A percentile compares a stretch with the other conserved stretches of the same genome.
Evolutionary conservation across 1,140 invertebrate genomes (phyloP).

Genomic region (Bombus cullumanus): DNA sequence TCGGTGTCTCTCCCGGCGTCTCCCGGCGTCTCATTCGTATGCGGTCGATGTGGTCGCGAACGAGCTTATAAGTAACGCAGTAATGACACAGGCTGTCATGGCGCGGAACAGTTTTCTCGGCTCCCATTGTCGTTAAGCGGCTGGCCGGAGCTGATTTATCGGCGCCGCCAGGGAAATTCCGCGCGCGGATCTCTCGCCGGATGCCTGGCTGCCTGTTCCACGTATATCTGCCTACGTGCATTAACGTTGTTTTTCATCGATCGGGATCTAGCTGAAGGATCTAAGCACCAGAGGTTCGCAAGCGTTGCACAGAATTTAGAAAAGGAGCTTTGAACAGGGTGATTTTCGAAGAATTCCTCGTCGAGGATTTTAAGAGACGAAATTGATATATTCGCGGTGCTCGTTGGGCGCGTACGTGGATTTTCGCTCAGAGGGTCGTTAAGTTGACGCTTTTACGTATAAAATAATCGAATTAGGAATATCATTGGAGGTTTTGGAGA

Average conservation of each 20-base stretch:
- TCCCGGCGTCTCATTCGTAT: slow-evolving; percentile 72
- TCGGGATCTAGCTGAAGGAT: neutral
- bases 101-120: slow-evolving; percentile 75
- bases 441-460: too few relatives aligned
- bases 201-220: slow-evolving; percentile 53
- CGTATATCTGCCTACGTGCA: slow-evolving; percentile 58
- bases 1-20: neutral
- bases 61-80: slow-evolving; percentile 78
- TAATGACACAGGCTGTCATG: slow-evolving; percentile 79
- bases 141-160: slow-evolving; percentile 72
- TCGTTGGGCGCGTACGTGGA: too few relatives aligned
- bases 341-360: neutral
- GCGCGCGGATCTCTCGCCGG: slow-evolving; percentile 43
- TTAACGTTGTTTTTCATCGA: slow-evolving; percentile 48
- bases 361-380: neutral
- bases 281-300: neutral
- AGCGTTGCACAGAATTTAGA: neutral
- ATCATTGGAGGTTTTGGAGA: too few relatives aligned
- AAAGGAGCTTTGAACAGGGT: neutral
- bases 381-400: too few relatives aligned
- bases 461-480: too few relatives aligned
- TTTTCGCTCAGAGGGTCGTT: too few relatives aligned
- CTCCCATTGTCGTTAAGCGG: slow-evolving; percentile 64
- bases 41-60: slow-evolving; percentile 68
- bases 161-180: slow-evolving; percentile 73